Conservation (phyloP, 2,113 vertebrate genomes). For the Ailuropoda melanoleuca region DNA sequence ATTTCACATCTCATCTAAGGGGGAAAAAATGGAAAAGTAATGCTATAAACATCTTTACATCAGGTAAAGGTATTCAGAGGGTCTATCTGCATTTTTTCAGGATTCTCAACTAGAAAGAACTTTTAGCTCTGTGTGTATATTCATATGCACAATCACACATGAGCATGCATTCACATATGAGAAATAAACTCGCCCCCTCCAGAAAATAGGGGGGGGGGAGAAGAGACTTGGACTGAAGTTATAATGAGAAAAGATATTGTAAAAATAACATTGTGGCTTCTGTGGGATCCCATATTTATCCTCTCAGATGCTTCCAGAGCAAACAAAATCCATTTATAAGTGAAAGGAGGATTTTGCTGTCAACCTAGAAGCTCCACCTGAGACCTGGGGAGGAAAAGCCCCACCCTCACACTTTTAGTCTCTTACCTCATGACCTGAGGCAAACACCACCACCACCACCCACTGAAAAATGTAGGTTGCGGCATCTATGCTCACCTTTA, state of each 20-base stretch:
- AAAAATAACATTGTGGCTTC: conserved; percentile 78
- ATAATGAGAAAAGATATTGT: conserved; percentile 75
- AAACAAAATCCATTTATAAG: conserved; percentile 79
- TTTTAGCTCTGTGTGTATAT: background rate
- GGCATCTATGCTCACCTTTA: background rate
- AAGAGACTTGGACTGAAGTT: conserved; percentile 64
- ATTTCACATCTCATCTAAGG: background rate
- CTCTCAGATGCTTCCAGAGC: conserved; percentile 72
- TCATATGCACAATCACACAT: background rate
- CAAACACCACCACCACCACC: conserved; percentile 48
- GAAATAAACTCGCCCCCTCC: background rate
- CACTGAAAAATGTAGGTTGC: background rate
- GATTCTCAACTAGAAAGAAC: background rate
- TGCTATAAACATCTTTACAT: background rate
- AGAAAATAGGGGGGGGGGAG: background rate
- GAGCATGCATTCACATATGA: background rate
- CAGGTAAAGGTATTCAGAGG: background rate
- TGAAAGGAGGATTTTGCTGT: conserved; percentile 73
- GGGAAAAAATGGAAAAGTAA: background rate
- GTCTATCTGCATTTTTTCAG: background rate
- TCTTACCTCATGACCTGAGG: conserved; percentile 68
- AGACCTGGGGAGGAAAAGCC: conserved; percentile 58
- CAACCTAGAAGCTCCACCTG: conserved; percentile 66
- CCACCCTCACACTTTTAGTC: conserved; percentile 66
- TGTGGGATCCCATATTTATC: conserved; percentile 81